Base-by-base conservation (phyloP, 2,888 invertebrate genomes). In the Nasonia oneida region DNA sequence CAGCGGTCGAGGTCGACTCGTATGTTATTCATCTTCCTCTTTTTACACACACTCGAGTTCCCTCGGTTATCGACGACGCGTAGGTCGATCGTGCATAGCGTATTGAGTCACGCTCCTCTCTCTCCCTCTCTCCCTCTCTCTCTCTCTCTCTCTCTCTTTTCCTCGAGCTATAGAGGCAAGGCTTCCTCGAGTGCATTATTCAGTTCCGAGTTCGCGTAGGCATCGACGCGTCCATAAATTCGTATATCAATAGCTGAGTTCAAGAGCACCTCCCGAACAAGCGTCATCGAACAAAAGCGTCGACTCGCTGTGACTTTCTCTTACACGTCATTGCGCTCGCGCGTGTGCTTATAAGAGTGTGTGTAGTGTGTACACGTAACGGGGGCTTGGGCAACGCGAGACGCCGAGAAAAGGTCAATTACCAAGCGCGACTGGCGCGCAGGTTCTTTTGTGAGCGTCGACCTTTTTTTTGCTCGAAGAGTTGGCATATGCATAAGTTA, bases 71-170 rank as follows among this genome's bases (percentile, higher is more conserved):
- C 70, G 12, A 12, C 33, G 33, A 39, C 50, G 73, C 61, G 37
- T 47, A 81, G 47, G 74, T 81, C 50, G 39, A 53, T 53, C 18
- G 18, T 47, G 1, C 57, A n/a, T n/a, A 57, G 18, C 1, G 57
- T 70, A 83, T 77, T 83, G 39, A 83, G 64, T 83, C 82, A 83
- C 76, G 70, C 47, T 75, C n/a, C 23, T 23, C 23, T 23, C 23
- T 23, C 23, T 23, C 23, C 23, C 0, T 23, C 23, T 0, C 23
- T 23, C 23, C 0, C 23, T 23, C 23, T 23, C 23, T 23, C 23
- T 23, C 23, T 23, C 23, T 23, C 23, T 23, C 23, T 23, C 23
- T 23, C 23, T 23, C 23, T 23, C n/a, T 42, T 33, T 73, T 74
- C 29, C 6, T 47, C 74, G 23, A 15, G 1, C 5, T 53, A 53